These are phyloP conservation scores for Myiotriccus ornatus DNA, from an alignment of 2,797 vertebrate species.

Conservation along the genomic window DNA sequence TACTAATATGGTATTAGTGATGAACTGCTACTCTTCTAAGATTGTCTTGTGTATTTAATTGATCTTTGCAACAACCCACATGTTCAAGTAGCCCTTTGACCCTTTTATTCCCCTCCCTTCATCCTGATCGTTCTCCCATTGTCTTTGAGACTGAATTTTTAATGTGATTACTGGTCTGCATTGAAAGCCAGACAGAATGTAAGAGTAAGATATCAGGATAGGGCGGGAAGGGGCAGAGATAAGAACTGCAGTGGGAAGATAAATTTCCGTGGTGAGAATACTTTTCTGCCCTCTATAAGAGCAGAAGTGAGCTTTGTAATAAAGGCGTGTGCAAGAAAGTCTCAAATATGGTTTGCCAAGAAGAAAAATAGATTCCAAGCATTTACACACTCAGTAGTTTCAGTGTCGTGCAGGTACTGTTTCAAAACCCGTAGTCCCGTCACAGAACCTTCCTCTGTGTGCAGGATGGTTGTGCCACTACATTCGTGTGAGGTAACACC, in stretches of 20 bases:
- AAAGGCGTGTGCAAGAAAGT: conserved; percentile 77
- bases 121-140: conserved; percentile 64
- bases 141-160: conserved; percentile 84
- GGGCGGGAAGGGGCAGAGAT: conserved; percentile 72
- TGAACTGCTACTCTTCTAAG: not conserved
- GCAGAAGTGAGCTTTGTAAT: conserved; percentile 72
- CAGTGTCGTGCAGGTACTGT: not conserved
- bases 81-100: conserved; percentile 45
- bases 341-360: conserved; percentile 69
- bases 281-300: conserved; percentile 81
- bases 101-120: conserved; percentile 7
- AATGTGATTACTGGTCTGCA: conserved; percentile 83
- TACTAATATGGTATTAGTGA: not conserved
- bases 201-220: conserved; percentile 75
- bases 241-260: conserved; percentile 78
- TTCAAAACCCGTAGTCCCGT: not conserved
- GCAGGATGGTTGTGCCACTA: not conserved
- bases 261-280: conserved; percentile 76
- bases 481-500: not conserved
- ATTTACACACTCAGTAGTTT: not conserved
- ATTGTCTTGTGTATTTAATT: not conserved
- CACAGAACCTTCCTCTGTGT: not conserved
- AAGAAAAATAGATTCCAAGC: conserved; percentile 47
- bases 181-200: conserved; percentile 53
- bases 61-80: not conserved